phyloP scores from a whole-genome alignment of 2,113 vertebrate genomes.

The Actenoides hombroni region DNA sequence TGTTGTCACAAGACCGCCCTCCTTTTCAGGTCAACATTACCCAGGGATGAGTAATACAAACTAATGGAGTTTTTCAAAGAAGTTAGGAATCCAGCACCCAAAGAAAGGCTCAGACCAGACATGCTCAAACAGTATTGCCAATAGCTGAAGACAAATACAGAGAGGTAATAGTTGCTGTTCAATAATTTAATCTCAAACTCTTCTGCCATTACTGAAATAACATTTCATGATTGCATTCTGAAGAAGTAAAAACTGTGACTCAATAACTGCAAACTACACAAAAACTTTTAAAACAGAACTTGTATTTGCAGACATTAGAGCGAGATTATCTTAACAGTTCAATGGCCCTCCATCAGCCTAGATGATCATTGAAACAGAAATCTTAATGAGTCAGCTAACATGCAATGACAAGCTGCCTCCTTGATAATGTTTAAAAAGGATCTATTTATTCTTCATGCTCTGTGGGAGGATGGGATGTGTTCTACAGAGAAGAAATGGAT shows the following conservation, averaged over 20 bases:
- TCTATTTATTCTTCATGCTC: slow-evolving; percentile 22
- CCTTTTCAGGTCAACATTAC: not conserved
- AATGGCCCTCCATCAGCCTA: slow-evolving; percentile 12
- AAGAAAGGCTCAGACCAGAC: not conserved
- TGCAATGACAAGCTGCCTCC: slow-evolving; percentile 41
- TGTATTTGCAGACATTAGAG: not conserved
- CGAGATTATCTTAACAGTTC: slow-evolving; percentile 6
- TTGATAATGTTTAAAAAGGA: not conserved
- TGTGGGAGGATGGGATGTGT: not conserved
- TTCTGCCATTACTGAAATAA: not conserved
- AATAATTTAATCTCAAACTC: not conserved
- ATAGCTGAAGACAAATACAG: not conserved
- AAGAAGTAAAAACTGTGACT: slow-evolving; percentile 5
- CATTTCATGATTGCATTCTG: not conserved
- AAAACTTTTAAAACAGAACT: not conserved
- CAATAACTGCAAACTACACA: not conserved
- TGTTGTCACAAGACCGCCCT: not conserved
- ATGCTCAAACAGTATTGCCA: not conserved
- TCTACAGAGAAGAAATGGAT: not conserved
- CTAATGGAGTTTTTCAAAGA: not conserved
- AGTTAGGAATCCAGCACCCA: not conserved
- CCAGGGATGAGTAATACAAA: not conserved
- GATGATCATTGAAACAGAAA: slow-evolving; percentile 43
- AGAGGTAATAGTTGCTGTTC: not conserved
- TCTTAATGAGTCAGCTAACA: slow-evolving; percentile 52